phyloP scores from a whole-genome alignment of 2,797 vertebrate species.

The Bryconaethiops microstoma region DNA sequence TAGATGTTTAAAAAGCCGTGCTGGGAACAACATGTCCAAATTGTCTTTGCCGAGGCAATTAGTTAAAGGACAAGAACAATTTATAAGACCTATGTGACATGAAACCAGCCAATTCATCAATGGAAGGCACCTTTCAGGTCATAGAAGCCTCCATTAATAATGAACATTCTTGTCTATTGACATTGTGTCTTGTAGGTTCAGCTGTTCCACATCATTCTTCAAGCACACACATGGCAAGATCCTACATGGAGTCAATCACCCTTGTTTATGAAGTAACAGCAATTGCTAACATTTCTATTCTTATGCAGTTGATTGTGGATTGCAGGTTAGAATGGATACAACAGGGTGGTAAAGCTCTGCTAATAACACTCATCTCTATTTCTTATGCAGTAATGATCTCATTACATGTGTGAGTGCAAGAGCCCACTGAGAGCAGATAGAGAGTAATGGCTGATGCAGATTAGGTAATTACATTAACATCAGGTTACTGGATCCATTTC shows the following conservation, averaged over 20 bases:
- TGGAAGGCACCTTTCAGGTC: not conserved
- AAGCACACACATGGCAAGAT: not conserved
- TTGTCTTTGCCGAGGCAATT: not conserved
- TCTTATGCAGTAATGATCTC: not conserved
- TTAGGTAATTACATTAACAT: not conserved
- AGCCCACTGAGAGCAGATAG: not conserved
- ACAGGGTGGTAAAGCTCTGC: not conserved
- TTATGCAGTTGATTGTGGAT: not conserved
- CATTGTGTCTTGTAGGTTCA: not conserved
- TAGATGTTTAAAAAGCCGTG: not conserved
- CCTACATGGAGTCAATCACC: not conserved
- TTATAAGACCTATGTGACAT: not conserved
- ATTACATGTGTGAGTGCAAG: not conserved
- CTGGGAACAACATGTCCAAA: not conserved
- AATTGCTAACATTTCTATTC: not conserved
- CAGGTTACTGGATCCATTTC: not conserved
- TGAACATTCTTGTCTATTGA: not conserved
- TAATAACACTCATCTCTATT: not conserved
- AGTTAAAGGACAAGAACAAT: not conserved
- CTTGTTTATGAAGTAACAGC: not conserved
- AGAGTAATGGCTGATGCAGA: not conserved
- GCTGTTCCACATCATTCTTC: not conserved
- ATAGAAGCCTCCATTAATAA: not conserved
- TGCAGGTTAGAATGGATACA: not conserved
- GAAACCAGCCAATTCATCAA: not conserved